A percentile compares a stretch with the other conserved stretches of the same genome.
Evolutionary conservation across 2,888 invertebrate genomes (phyloP).

Genomic region (Tolmerus cingulatus): DNA sequence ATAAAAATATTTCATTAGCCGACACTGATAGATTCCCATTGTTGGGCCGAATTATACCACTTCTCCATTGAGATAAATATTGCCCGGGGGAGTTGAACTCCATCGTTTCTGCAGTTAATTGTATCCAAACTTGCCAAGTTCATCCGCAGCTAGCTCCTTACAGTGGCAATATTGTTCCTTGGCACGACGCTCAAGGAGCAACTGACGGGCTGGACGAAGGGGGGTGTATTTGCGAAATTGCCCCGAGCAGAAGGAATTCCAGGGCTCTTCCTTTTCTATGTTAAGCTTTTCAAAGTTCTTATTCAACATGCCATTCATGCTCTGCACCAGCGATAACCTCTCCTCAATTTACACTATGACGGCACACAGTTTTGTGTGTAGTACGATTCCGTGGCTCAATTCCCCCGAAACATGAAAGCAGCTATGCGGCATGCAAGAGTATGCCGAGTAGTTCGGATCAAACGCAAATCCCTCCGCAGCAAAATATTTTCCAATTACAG

Average conservation of each 20-base stretch:
- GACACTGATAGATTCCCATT: background rate
- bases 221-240: background rate
- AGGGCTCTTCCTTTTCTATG: background rate
- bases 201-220: background rate
- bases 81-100: background rate
- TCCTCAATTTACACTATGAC: background rate
- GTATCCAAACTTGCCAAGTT: background rate
- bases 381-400: background rate
- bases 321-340: background rate
- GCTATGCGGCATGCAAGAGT: background rate
- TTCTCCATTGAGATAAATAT: background rate
- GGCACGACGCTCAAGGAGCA: background rate
- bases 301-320: background rate
- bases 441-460: background rate
- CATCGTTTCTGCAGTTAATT: background rate
- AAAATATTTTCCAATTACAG: background rate
- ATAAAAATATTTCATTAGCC: background rate
- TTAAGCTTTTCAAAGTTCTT: background rate
- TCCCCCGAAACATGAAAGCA: background rate
- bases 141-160: background rate
- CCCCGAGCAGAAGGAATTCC: background rate
- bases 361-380: background rate
- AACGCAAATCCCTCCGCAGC: background rate
- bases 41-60: background rate
- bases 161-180: background rate